phyloP scores from a whole-genome alignment of 1,140 invertebrate genomes.

The Bombus superbus region DNA sequence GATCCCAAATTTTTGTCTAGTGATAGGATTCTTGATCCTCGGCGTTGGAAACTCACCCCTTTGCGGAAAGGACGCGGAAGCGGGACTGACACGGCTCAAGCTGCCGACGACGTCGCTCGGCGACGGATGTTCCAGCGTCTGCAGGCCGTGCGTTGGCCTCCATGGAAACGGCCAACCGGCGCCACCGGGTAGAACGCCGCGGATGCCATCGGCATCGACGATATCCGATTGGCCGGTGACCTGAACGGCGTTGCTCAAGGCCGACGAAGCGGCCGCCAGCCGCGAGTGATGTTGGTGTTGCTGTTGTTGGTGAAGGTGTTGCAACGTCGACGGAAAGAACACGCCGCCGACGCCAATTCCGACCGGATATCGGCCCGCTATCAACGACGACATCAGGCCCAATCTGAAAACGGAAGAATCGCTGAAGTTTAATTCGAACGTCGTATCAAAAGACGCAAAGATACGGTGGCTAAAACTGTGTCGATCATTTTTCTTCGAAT shows the following conservation, averaged over 20 bases:
- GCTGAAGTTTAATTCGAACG: neutral
- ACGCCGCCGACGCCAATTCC: constrained; percentile 81
- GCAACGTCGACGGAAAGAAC: constrained; percentile 81
- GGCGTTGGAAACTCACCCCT: constrained; percentile 74
- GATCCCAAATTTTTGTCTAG: too few species aligned
- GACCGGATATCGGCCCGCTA: constrained; percentile 88
- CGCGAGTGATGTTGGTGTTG: constrained; percentile 77
- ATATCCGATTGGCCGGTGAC: constrained; percentile 79
- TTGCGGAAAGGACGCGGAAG: constrained; percentile 78
- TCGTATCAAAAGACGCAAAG: too few species aligned
- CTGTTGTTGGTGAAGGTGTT: constrained; percentile 79
- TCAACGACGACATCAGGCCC: constrained; percentile 88
- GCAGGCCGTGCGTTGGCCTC: constrained; percentile 78
- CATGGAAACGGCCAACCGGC: constrained; percentile 81
- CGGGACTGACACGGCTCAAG: constrained; percentile 79
- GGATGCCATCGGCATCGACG: constrained; percentile 75
- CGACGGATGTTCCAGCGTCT: constrained; percentile 79
- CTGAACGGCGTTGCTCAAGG: constrained; percentile 77
- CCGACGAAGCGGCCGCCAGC: constrained; percentile 75
- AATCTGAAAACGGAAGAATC: constrained; percentile 83
- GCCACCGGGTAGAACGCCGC: constrained; percentile 76
- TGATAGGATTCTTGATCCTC: too few species aligned
- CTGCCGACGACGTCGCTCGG: constrained; percentile 75
- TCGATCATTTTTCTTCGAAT: too few species aligned
- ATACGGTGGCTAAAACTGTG: too few species aligned